phyloP scores from a whole-genome alignment of 2,888 invertebrate species.

The Pomacea canaliculata region DNA sequence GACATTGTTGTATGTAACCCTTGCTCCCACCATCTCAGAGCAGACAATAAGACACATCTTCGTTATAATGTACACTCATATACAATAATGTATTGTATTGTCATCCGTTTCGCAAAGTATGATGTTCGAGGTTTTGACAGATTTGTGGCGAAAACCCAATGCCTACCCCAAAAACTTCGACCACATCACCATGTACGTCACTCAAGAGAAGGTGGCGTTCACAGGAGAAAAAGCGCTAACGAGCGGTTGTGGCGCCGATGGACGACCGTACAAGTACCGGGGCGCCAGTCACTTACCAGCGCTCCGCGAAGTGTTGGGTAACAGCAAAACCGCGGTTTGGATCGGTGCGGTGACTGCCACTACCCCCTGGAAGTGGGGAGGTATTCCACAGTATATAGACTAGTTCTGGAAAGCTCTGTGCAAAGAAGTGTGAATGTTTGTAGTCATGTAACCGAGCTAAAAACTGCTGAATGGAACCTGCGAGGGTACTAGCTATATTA shows the following conservation, averaged over 20 bases:
- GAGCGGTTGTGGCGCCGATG: conserved; percentile 5
- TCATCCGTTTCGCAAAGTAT: too few relatives aligned
- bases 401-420: too few relatives aligned
- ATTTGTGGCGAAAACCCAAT: conserved; percentile 12
- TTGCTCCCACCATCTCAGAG: too few relatives aligned
- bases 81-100: too few relatives aligned
- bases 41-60: too few relatives aligned
- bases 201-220: conserved; percentile 3
- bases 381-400: not conserved
- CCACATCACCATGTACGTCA: conserved; percentile 19
- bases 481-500: too few relatives aligned
- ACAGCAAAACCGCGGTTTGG: conserved; percentile 5
- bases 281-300: conserved; percentile 8
- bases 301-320: not conserved
- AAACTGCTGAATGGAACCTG: too few relatives aligned
- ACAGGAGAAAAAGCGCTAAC: conserved; percentile 12
- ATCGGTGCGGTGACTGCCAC: conserved; percentile 19
- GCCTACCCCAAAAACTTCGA: conserved; percentile 14
- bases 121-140: not conserved
- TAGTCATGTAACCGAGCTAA: too few relatives aligned
- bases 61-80: too few relatives aligned
- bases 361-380: conserved; percentile 22
- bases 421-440: too few relatives aligned
- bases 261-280: conserved; percentile 21
- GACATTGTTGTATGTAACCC: too few relatives aligned